phyloP scores from a whole-genome alignment of 2,113 vertebrate species.

The Podocnemis expansa region DNA sequence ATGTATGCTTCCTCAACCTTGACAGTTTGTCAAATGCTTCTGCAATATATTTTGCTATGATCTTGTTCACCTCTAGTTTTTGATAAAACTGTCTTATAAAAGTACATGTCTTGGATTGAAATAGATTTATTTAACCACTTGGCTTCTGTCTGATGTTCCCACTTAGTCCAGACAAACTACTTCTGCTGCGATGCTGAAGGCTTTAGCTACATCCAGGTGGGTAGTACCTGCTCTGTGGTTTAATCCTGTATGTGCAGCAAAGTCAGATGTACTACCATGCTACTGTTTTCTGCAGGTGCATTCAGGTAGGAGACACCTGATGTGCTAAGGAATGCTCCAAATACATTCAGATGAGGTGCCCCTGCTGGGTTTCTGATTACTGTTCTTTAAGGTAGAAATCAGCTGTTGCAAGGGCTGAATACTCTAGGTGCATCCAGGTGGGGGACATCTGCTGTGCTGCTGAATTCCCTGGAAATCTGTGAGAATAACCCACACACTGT shows the following conservation, averaged over 20 bases:
- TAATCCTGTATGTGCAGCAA: neutral
- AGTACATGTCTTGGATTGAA: neutral
- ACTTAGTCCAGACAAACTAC: neutral
- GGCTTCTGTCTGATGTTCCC: neutral
- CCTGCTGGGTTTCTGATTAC: neutral
- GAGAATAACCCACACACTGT: neutral
- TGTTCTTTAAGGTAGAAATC: neutral
- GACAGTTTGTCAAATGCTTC: neutral
- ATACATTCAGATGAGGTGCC: neutral
- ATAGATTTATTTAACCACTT: neutral
- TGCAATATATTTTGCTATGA: neutral
- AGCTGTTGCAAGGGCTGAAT: neutral
- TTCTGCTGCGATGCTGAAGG: neutral
- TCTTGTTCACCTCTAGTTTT: slow-evolving; percentile 1
- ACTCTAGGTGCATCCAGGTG: neutral
- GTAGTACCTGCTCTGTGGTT: neutral
- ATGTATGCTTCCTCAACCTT: neutral
- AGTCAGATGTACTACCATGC: neutral
- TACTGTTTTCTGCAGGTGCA: neutral
- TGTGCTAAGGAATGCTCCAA: neutral
- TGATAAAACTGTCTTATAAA: neutral
- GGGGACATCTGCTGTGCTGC: neutral
- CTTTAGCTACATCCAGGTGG: neutral
- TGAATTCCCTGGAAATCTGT: neutral
- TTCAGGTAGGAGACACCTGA: neutral